These are phyloP conservation scores for Drosophila melanosoma DNA, from an alignment of 2,888 invertebrate species.

Conservation along the genomic window DNA sequence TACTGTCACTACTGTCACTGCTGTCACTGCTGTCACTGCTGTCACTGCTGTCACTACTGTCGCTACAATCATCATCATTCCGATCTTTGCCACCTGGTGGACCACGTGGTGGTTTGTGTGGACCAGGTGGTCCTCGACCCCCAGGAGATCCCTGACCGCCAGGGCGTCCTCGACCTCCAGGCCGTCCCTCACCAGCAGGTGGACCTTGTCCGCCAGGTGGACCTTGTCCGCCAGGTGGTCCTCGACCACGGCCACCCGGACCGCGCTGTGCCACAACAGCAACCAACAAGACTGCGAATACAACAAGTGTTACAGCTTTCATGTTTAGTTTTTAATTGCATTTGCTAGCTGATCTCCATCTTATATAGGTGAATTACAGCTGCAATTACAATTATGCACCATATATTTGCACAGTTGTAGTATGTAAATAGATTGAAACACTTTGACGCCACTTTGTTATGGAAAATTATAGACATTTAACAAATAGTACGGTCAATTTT, in stretches of 20 bases:
- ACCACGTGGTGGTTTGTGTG: conserved; percentile 8
- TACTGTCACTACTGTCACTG: background rate
- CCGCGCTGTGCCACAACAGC: conserved; percentile 48
- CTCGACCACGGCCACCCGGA: conserved; percentile 6
- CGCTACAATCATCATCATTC: conserved; percentile 2
- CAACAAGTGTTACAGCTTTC: conserved; percentile 51
- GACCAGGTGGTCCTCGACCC: background rate
- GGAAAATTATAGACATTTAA: conserved; percentile 15
- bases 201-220: background rate
- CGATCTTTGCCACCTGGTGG: conserved; percentile 11
- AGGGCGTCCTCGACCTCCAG: background rate
- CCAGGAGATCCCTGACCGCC: conserved; percentile 7
- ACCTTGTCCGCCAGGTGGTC: conserved; percentile 1
- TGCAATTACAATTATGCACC: background rate
- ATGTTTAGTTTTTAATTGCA: conserved; percentile 25
- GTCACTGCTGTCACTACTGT: background rate
- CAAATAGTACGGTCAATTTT: conserved; percentile 20
- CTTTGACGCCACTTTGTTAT: conserved; percentile 16
- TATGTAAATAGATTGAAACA: background rate
- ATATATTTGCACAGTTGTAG: conserved; percentile 50
- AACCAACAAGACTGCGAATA: conserved; percentile 52
- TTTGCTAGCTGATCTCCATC: background rate
- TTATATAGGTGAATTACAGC: conserved; percentile 41
- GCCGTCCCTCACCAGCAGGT: conserved; percentile 9
- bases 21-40: background rate